These are phyloP conservation scores for Dinomys branickii DNA, from an alignment of 2,113 vertebrate species.

Conservation along the genomic window DNA sequence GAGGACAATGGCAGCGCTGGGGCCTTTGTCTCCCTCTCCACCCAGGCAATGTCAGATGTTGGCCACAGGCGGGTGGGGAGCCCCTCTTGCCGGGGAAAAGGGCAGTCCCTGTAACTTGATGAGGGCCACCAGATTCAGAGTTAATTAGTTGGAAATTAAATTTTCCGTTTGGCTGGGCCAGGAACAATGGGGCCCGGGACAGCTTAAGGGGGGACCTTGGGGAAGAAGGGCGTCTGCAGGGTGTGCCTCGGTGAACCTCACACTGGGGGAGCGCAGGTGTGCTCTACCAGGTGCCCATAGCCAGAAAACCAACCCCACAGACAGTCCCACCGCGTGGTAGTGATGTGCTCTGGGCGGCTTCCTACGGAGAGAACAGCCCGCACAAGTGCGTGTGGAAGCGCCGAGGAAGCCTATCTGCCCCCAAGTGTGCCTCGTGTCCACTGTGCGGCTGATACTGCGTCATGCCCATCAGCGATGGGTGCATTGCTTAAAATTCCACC, in stretches of 20 bases:
- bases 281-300: rapidly evolving
- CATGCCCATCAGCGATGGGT: background rate
- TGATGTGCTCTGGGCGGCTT: background rate
- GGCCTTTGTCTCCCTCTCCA: conserved; percentile 88
- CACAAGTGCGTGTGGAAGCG: background rate
- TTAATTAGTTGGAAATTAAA: conserved; percentile 95
- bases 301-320: background rate
- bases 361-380: background rate
- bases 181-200: conserved; percentile 83
- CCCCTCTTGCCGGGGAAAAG: conserved; percentile 83
- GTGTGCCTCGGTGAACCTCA: background rate
- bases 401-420: background rate
- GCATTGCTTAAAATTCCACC: background rate
- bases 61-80: conserved; percentile 86
- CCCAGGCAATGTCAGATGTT: conserved; percentile 91
- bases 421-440: background rate
- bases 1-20: conserved; percentile 88
- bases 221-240: background rate
- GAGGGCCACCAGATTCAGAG: conserved; percentile 84
- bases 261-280: background rate
- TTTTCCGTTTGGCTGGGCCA: conserved; percentile 91
- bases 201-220: conserved; percentile 71
- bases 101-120: conserved; percentile 91
- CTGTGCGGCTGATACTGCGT: rapidly evolving
- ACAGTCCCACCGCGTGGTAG: rapidly evolving